phyloP scores from a whole-genome alignment of 1,140 invertebrate genomes.

The Drosophila varians region DNA sequence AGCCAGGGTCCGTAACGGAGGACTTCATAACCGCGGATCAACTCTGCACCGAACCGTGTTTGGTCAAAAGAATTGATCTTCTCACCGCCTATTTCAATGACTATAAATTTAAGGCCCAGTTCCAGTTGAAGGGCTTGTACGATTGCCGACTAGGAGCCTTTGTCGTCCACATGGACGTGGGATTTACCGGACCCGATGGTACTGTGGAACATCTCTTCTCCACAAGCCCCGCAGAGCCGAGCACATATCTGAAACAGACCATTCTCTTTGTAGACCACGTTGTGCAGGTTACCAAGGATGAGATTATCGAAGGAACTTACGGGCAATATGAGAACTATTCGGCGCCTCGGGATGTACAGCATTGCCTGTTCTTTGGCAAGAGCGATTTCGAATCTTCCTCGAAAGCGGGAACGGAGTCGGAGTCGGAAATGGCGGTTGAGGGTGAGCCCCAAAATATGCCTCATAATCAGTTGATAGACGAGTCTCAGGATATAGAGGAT shows the following conservation, averaged over 20 bases:
- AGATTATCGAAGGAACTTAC: slow-evolving; percentile 31
- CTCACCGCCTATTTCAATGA: background rate
- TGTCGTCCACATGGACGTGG: slow-evolving; percentile 33
- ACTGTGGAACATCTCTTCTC: slow-evolving; percentile 24
- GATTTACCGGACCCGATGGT: background rate
- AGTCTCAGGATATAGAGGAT: too few relatives aligned
- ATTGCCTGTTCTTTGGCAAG: slow-evolving; percentile 11
- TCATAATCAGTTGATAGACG: too few relatives aligned
- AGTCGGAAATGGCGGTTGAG: too few relatives aligned
- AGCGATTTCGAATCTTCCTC: background rate
- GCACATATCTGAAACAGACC: slow-evolving; percentile 44
- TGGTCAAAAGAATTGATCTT: slow-evolving; percentile 21
- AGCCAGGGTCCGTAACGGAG: slow-evolving; percentile 9
- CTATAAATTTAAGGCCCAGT: background rate
- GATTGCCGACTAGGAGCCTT: slow-evolving; percentile 14
- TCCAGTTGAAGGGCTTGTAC: slow-evolving; percentile 8
- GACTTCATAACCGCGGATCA: slow-evolving; percentile 29
- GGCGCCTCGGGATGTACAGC: slow-evolving; percentile 31
- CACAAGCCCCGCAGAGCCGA: slow-evolving; percentile 19
- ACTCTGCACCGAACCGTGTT: slow-evolving; percentile 30
- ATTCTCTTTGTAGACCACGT: slow-evolving; percentile 9
- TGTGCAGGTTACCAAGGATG: background rate
- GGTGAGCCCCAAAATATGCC: too few relatives aligned
- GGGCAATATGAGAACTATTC: slow-evolving; percentile 10
- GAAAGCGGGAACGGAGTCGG: background rate